Percentiles rank a stretch among this genome's conserved stretches.
Conservation (phyloP, 2,113 vertebrate genomes). For the Parotia lawesii region DNA sequence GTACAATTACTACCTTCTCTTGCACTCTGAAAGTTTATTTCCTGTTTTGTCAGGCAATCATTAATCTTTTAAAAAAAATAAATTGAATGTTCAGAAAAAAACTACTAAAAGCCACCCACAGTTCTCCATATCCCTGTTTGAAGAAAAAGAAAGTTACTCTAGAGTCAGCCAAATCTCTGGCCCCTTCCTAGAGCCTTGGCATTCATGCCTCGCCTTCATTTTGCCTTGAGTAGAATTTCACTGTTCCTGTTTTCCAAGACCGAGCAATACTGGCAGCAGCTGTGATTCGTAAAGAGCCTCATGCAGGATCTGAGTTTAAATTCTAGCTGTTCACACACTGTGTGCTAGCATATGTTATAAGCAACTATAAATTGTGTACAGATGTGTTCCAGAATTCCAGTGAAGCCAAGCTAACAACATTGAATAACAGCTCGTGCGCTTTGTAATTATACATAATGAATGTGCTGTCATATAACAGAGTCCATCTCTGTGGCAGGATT, state of each 20-base stretch:
- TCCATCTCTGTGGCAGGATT: background rate
- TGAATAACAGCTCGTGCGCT: background rate
- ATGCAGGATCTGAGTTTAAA: constrained; percentile 26
- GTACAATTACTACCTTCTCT: background rate
- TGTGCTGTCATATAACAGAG: background rate
- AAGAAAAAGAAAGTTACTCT: background rate
- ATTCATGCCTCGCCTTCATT: background rate
- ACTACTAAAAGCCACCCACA: background rate
- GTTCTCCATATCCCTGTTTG: background rate
- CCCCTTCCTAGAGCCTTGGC: background rate
- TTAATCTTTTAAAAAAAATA: background rate
- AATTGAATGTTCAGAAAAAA: background rate
- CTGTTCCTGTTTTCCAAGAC: background rate
- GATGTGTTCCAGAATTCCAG: constrained; percentile 33
- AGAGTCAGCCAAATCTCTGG: background rate
- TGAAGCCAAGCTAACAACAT: background rate
- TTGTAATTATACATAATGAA: constrained; percentile 55
- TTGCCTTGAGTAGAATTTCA: background rate
- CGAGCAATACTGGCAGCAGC: background rate
- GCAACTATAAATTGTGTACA: constrained; percentile 42
- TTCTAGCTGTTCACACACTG: constrained; percentile 22
- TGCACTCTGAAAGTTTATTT: background rate
- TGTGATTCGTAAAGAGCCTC: background rate
- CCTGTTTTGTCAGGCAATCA: background rate
- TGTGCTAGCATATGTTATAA: constrained; percentile 44